Percentiles rank a stretch among this genome's conserved stretches.
phyloP scores from a whole-genome alignment of 64 coral and sea anemone genomes.

The Montipora efflorescens region DNA sequence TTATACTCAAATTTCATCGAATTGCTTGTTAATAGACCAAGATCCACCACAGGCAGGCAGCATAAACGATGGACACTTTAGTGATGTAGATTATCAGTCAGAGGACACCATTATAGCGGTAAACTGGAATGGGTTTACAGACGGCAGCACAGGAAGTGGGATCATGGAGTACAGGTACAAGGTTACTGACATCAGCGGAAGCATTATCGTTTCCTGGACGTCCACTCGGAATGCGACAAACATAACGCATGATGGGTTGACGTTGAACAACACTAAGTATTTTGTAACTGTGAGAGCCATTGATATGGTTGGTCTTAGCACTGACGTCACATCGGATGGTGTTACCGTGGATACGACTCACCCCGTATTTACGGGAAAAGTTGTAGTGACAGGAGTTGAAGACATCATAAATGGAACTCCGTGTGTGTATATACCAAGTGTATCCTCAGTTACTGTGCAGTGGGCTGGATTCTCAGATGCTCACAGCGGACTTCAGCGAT shows the following conservation, averaged over 20 bases:
- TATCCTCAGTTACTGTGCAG: background rate
- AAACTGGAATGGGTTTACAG: constrained; percentile 93
- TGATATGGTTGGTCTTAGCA: too few relatives aligned
- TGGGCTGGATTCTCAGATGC: constrained; percentile 71
- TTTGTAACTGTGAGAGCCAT: background rate
- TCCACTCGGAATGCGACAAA: background rate
- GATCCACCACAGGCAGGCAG: too few relatives aligned
- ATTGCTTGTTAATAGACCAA: too few relatives aligned
- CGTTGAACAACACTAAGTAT: constrained; percentile 67
- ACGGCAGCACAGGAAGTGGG: constrained; percentile 67
- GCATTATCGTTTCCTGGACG: background rate
- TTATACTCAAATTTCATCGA: too few relatives aligned
- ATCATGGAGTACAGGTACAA: constrained; percentile 59
- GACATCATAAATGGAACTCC: constrained; percentile 43
- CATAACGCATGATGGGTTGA: constrained; percentile 53
- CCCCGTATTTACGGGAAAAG: constrained; percentile 45
- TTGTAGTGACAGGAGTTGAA: constrained; percentile 28
- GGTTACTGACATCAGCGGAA: constrained; percentile 20
- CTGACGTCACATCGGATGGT: too few relatives aligned
- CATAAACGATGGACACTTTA: too few relatives aligned
- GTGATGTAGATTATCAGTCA: constrained; percentile 23
- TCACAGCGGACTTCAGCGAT: too few relatives aligned
- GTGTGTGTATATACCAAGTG: constrained; percentile 15
- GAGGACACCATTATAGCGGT: constrained; percentile 53
- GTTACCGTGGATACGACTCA: too few relatives aligned